Base-by-base conservation (phyloP, 37 sponge, comb jelly and placozoan species). In the Aphrocallistes beatrix region DNA sequence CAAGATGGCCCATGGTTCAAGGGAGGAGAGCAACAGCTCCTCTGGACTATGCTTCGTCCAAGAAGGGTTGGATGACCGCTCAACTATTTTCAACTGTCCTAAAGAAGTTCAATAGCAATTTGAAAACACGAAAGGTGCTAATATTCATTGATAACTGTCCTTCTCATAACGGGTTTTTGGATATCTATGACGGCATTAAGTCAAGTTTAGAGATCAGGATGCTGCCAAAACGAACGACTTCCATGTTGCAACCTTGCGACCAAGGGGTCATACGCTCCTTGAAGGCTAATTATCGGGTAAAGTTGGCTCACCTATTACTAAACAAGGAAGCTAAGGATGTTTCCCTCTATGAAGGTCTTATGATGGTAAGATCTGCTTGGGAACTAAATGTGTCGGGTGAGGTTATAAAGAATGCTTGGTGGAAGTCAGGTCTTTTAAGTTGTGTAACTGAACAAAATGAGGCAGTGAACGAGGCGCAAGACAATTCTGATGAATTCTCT, bases 71-170 rank as follows among this genome's bases (percentile, higher is more conserved):
- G 83, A 87, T 87, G 87, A 87, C 81, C 1, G 0, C 51, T 13
- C 49, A 36, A 32, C 25, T 87, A 1, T 87, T 87, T 21, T 3
- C 81, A 30, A 42, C 81, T 37, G 39, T 6, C 47, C 83, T 82
- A 48, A 0, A 38, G 83, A 81, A 86, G 36, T 48, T 38, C 48
- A 81, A 87, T 17, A 13, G n/a, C 0, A 87, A 21, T n/a, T n/a
- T 87, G 16, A 9, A 0, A 0, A 38, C n/a, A 25, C 37, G 87
- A 16, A 3, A 1, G 1, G 25, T 82, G 23, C 28, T 82, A 37
- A 37, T 87, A 28, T 45, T 87, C 69, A 23, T 87, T 6, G 87
- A 87, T 36, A 87, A 87, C 83, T 87, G 83, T 37, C 37, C 83
- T 82, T 48, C 51, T 23, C 87, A 87, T 47, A 45, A 47, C 17